Conservation (phyloP, 2,888 invertebrate genomes). For the Agriopis aurantiaria region DNA sequence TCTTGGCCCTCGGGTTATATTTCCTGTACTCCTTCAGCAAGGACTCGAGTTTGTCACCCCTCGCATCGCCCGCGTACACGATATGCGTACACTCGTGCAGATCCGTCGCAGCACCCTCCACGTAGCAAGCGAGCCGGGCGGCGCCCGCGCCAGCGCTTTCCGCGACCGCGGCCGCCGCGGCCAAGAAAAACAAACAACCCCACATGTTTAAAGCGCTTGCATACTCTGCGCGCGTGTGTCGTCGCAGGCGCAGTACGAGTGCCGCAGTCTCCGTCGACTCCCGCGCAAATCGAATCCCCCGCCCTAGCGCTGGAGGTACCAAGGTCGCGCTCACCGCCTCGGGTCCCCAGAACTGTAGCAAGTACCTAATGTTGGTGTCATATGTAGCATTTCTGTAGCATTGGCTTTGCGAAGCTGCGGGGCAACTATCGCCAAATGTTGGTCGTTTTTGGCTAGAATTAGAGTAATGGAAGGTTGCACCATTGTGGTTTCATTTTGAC, state of each 20-base stretch:
- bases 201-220: constrained; percentile 62
- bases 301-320: constrained; percentile 62
- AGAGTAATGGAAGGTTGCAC: constrained; percentile 32
- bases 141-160: constrained; percentile 78
- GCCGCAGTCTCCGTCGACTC: constrained; percentile 59
- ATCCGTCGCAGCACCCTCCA: constrained; percentile 64
- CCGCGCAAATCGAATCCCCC: constrained; percentile 78
- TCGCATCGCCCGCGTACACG: constrained; percentile 77
- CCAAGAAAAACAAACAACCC: constrained; percentile 70
- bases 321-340: constrained; percentile 77
- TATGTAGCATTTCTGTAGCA: constrained; percentile 51
- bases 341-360: constrained; percentile 35
- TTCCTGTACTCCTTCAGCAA: constrained; percentile 81
- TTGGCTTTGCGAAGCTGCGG: constrained; percentile 50
- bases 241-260: constrained; percentile 76
- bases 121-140: constrained; percentile 80
- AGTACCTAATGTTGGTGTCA: constrained; percentile 14
- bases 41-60: constrained; percentile 76
- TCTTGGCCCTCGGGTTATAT: constrained; percentile 81
- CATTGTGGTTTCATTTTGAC: constrained; percentile 29
- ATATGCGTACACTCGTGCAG: constrained; percentile 83
- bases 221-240: constrained; percentile 72
- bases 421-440: constrained; percentile 47
- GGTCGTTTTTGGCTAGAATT: constrained; percentile 26
- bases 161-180: constrained; percentile 66